A percentile compares a stretch with the other conserved stretches of the same genome.
Evolutionary conservation across 2,888 invertebrate species (phyloP).

Genomic region (Cataglyphis albicans): DNA sequence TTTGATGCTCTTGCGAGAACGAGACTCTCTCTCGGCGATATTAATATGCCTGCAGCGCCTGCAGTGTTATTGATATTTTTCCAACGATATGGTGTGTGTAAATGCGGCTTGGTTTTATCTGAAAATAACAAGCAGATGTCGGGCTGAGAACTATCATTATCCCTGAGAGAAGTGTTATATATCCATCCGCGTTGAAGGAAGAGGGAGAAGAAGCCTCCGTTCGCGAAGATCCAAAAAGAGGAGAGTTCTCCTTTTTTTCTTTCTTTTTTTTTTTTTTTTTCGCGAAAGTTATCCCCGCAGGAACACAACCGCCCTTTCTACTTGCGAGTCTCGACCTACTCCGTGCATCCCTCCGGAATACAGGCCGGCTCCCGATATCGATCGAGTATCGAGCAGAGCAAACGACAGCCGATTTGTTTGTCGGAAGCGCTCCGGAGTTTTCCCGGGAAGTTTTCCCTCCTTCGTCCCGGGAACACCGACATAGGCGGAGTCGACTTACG

Average conservation of each 20-base stretch:
- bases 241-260: constrained; percentile 4
- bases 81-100: constrained; percentile 17
- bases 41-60: constrained; percentile 40
- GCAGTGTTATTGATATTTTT: constrained; percentile 31
- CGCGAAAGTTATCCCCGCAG: constrained; percentile 66
- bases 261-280: constrained; percentile 13
- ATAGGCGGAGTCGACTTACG: constrained; percentile 73
- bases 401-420: constrained; percentile 72
- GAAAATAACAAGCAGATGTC: constrained; percentile 37
- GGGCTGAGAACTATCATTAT: constrained; percentile 45
- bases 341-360: constrained; percentile 15
- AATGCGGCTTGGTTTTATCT: constrained; percentile 18
- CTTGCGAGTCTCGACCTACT: constrained; percentile 28
- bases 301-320: constrained; percentile 64
- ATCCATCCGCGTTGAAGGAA: constrained; percentile 23
- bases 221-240: constrained; percentile 15
- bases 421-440: constrained; percentile 73
- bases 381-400: constrained; percentile 69
- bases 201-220: constrained; percentile 5
- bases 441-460: constrained; percentile 71
- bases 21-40: constrained; percentile 9
- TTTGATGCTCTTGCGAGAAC: constrained; percentile 34
- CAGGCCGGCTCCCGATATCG: constrained; percentile 55
- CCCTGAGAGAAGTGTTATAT: constrained; percentile 15
- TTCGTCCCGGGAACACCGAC: constrained; percentile 55